Conservation (phyloP, 2,888 invertebrate genomes). For the Nebria salina region DNA sequence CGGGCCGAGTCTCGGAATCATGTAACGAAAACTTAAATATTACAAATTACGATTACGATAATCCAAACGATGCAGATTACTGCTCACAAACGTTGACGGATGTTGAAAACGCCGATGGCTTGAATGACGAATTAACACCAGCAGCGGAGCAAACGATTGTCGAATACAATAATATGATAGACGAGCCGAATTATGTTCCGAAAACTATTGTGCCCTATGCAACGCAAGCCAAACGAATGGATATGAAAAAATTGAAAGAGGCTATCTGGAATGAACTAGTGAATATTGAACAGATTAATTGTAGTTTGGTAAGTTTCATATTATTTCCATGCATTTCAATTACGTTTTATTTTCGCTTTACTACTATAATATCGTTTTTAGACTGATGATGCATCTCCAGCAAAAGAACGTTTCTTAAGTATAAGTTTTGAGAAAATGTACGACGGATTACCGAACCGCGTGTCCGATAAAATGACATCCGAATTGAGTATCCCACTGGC, state of each 20-base stretch:
- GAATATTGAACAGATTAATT: slow-evolving; percentile 54
- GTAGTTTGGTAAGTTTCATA: slow-evolving; percentile 51
- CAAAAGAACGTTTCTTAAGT: not conserved
- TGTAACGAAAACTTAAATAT: slow-evolving; percentile 56
- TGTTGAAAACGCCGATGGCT: slow-evolving; percentile 57
- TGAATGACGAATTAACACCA: slow-evolving; percentile 54
- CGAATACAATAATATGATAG: slow-evolving; percentile 69
- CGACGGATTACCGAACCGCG: slow-evolving; percentile 65
- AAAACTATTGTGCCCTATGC: slow-evolving; percentile 83
- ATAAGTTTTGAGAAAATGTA: slow-evolving; percentile 67
- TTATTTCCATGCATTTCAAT: too few species aligned
- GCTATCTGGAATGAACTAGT: slow-evolving; percentile 76
- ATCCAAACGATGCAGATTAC: slow-evolving; percentile 66
- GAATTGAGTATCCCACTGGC: slow-evolving; percentile 82
- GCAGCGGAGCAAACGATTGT: slow-evolving; percentile 55
- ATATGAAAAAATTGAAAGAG: slow-evolving; percentile 85
- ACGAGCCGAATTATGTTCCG: slow-evolving; percentile 75
- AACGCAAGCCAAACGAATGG: slow-evolving; percentile 84
- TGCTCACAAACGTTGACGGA: slow-evolving; percentile 58
- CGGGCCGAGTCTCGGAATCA: not conserved
- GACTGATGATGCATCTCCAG: not conserved
- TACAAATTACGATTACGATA: slow-evolving; percentile 66
- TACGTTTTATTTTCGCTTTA: too few species aligned
- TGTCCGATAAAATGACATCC: slow-evolving; percentile 72
- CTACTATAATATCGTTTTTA: not conserved